Base-by-base conservation (phyloP, 2,797 vertebrate genomes). In the Hozukius guyotensis region DNA sequence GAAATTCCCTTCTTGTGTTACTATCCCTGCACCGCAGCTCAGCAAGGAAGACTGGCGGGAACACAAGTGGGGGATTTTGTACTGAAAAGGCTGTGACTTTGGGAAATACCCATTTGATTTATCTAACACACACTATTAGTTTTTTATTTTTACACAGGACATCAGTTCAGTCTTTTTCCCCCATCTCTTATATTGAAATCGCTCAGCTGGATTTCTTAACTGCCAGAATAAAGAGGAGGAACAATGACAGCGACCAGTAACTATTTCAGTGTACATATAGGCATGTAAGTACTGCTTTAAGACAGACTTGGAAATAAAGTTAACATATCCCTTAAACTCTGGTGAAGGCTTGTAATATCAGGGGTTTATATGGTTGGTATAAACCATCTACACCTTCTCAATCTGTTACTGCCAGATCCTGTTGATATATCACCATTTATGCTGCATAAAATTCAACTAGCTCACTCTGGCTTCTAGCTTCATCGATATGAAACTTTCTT, bases 341-440 rank as follows among this genome's bases (percentile, higher is more conserved):
- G 46, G 46, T 46, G 16, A 46, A 55, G 6, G 2, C 24, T 24
- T 10, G 27, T 49, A 46, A 59, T 67, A 59, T 57, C 62, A 46
- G 53, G 22, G 42, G 42, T 3, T 46, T 46, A 46, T 18, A 46
- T 46, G 42, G 16, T 46, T 46, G 42, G 42, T 63, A 64, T 38
- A 8, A 49, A 73, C 61, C 7, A 64, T 63, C 25, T 11, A 1
- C 34, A 57, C 1, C 16, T 46, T 14, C 42, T 46, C 42, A 46
- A 0, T 46, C 0, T 46, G 16, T 46, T 46, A 18, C 1, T 46
- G 42, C 14, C 0, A 46, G 42, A 6, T 46, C 42, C 42, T 46
- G 14, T 46, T 18, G 42, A 14, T 38, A 32, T 32, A 46, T 46
- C 38, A 7, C 38, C 14, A 46, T 46, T 18, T 18, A 46, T 46